These are phyloP conservation scores for Nyctibius bracteatus DNA, from an alignment of 2,113 vertebrate species.

Conservation along the genomic window DNA sequence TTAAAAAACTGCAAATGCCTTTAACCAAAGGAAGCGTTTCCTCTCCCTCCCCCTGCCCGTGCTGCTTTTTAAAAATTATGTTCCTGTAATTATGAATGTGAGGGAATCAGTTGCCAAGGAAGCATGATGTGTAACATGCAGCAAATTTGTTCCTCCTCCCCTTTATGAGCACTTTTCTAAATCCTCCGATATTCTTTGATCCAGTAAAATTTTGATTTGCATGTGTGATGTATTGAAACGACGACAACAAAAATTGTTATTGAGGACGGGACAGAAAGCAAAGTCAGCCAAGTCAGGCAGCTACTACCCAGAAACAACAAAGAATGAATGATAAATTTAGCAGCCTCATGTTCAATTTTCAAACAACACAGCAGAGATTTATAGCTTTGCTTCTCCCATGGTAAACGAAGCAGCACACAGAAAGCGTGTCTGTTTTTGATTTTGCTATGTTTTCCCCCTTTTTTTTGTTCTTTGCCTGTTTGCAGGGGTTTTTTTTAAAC, in stretches of 20 bases:
- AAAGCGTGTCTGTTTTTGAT: conserved; percentile 86
- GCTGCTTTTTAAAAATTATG: conserved; percentile 53
- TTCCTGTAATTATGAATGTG: conserved; percentile 59
- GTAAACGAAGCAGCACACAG: conserved; percentile 81
- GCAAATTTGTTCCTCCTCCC: conserved; percentile 42
- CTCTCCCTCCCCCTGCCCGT: background rate
- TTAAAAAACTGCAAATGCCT: background rate
- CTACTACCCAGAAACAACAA: conserved; percentile 69
- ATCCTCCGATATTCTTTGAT: conserved; percentile 49
- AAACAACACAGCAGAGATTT: conserved; percentile 83
- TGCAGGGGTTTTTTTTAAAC: conserved; percentile 65
- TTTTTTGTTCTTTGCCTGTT: conserved; percentile 78
- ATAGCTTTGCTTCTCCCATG: conserved; percentile 80
- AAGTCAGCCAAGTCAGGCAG: conserved; percentile 69
- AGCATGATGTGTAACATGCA: conserved; percentile 36
- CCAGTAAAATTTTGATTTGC: conserved; percentile 35
- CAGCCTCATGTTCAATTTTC: conserved; percentile 73
- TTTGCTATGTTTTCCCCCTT: conserved; percentile 72
- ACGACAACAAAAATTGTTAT: conserved; percentile 39
- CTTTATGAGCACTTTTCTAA: conserved; percentile 37
- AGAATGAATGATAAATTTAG: conserved; percentile 78
- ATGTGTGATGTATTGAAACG: conserved; percentile 36
- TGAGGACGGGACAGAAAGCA: conserved; percentile 47
- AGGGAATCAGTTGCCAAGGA: conserved; percentile 50
- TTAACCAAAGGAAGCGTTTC: conserved; percentile 26